phyloP scores from a whole-genome alignment of 2,888 invertebrate genomes.

The Cyclophora albipunctata region DNA sequence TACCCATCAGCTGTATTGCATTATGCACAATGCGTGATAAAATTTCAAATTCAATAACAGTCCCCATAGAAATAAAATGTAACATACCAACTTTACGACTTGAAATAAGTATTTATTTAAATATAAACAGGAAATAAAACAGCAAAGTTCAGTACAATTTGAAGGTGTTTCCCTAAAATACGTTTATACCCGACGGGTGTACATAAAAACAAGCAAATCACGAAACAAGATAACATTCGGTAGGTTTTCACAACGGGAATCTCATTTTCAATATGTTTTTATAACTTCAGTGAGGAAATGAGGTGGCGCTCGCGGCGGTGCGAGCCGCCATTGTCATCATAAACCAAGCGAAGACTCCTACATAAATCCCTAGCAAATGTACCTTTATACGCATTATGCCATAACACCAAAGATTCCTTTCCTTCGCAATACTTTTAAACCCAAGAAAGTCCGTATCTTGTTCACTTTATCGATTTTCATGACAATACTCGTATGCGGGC shows the following conservation, averaged over 20 bases:
- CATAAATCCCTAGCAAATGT: slow-evolving; percentile 71
- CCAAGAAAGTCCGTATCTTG: slow-evolving; percentile 45
- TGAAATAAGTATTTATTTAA: too few relatives aligned
- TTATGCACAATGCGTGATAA: too few relatives aligned
- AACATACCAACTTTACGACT: too few relatives aligned
- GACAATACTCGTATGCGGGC: not conserved
- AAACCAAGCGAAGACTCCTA: slow-evolving; percentile 68
- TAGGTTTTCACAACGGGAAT: slow-evolving; percentile 63
- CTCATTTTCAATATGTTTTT: slow-evolving; percentile 76
- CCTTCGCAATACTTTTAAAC: slow-evolving; percentile 55
- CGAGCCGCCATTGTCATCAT: slow-evolving; percentile 67
- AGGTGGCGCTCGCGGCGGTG: slow-evolving; percentile 65
- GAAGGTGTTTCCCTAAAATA: slow-evolving; percentile 46
- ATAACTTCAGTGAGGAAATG: slow-evolving; percentile 74
- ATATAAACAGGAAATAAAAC: slow-evolving; percentile 12
- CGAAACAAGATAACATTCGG: slow-evolving; percentile 72
- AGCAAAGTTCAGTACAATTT: slow-evolving; percentile 29
- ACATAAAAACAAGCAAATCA: slow-evolving; percentile 70
- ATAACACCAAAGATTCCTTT: slow-evolving; percentile 56
- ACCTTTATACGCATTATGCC: slow-evolving; percentile 71
- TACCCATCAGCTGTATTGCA: too few relatives aligned
- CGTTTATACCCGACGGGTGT: slow-evolving; percentile 51
- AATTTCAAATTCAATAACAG: too few relatives aligned
- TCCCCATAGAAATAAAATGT: too few relatives aligned
- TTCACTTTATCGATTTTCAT: slow-evolving; percentile 31